Conservation (phyloP, 2,113 vertebrate genomes). For the Promerops cafer region DNA sequence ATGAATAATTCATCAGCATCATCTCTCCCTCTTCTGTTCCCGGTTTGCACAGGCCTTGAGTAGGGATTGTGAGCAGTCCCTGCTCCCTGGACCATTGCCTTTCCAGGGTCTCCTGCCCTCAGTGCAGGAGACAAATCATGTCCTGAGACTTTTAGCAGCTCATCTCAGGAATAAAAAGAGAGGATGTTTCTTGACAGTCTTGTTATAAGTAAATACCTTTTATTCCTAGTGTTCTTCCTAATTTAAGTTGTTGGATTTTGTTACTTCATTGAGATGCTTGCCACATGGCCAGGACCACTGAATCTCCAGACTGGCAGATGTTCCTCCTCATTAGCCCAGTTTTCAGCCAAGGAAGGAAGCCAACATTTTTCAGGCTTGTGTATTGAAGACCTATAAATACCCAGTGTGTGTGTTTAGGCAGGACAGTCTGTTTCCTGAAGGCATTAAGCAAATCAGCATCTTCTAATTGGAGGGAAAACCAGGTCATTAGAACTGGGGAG, state of each 20-base stretch:
- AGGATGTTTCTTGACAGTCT: background rate
- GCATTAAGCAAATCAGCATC: background rate
- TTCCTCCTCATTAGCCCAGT: background rate
- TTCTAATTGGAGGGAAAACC: background rate
- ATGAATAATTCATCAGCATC: background rate
- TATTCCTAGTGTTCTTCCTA: background rate
- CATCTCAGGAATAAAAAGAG: background rate
- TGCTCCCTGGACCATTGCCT: background rate
- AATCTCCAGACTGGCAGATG: background rate
- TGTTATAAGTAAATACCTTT: background rate
- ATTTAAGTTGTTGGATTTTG: background rate
- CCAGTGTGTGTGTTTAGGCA: background rate
- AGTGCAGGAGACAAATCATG: background rate
- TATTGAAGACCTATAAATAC: background rate
- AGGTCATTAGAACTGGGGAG: background rate
- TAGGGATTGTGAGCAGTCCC: background rate
- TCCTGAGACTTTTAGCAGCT: background rate
- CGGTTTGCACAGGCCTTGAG: background rate
- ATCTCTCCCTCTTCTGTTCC: background rate
- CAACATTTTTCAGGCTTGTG: background rate
- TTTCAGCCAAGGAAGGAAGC: background rate
- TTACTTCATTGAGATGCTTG: background rate
- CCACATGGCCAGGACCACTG: background rate
- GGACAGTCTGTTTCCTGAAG: background rate
- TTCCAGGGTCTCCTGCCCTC: background rate